phyloP scores from a whole-genome alignment of 2,888 invertebrate species.

The Eupeodes luniger region DNA sequence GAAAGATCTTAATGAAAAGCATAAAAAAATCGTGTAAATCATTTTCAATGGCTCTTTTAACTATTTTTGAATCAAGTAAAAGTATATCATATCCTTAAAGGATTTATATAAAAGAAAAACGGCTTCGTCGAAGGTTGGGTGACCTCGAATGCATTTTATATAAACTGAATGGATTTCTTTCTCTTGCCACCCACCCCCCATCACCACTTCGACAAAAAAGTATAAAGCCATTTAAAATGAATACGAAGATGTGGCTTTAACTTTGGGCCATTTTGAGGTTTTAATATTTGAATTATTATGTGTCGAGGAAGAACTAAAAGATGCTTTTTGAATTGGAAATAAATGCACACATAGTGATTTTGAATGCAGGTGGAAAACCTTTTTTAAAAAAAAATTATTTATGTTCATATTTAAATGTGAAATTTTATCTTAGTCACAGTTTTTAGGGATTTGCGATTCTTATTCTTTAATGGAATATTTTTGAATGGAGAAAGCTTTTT shows the following conservation, averaged over 20 bases:
- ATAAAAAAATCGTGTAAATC: slow-evolving; percentile 70
- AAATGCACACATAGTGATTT: slow-evolving; percentile 1
- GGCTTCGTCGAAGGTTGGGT: not conserved
- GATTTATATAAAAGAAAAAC: not conserved
- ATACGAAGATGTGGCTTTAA: slow-evolving; percentile 35
- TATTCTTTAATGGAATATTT: too few species aligned
- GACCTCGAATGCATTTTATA: slow-evolving; percentile 64
- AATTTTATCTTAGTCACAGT: too few species aligned
- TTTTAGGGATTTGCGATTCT: too few species aligned
- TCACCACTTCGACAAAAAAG: too few species aligned
- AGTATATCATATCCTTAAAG: not conserved
- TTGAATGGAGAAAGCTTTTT: too few species aligned
- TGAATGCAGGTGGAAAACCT: not conserved
- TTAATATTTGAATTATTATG: slow-evolving; percentile 56
- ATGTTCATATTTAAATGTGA: too few species aligned
- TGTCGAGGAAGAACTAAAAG: not conserved
- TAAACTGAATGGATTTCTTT: slow-evolving; percentile 46
- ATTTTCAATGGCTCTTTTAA: slow-evolving; percentile 46
- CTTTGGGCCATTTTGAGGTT: slow-evolving; percentile 48
- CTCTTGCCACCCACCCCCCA: too few species aligned
- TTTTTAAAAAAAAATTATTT: too few species aligned
- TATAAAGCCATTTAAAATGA: slow-evolving; percentile 30
- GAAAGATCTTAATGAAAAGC: slow-evolving; percentile 63
- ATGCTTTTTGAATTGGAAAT: slow-evolving; percentile 10
- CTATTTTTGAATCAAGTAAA: slow-evolving; percentile 2